phyloP scores from a whole-genome alignment of 2,888 invertebrate genomes.

The Lepeophtheirus nordmannii region DNA sequence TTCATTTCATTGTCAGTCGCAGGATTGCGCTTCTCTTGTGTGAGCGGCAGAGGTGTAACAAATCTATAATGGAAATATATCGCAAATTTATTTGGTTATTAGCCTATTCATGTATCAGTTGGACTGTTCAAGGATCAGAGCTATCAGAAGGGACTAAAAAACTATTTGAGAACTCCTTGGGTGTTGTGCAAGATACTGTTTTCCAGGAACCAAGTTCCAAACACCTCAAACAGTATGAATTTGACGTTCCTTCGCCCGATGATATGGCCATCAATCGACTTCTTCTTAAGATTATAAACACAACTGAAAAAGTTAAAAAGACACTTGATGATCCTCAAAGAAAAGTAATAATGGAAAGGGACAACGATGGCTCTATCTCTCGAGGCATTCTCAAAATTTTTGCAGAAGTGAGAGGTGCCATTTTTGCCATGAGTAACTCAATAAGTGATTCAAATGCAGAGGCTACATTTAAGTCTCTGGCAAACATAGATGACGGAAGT shows the following conservation, averaged over 20 bases:
- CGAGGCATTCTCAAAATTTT: background rate
- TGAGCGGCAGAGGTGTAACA: too few species aligned
- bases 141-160: background rate
- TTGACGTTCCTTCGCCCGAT: background rate
- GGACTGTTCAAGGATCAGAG: background rate
- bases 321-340: background rate
- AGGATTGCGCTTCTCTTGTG: too few species aligned
- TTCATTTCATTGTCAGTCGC: too few species aligned
- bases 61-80: too few species aligned
- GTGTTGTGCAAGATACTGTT: background rate
- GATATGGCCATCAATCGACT: background rate
- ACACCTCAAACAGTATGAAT: background rate
- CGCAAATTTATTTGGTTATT: too few species aligned
- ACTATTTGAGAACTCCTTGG: background rate
- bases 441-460: background rate
- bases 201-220: background rate
- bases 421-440: background rate
- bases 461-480: background rate
- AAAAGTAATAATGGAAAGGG: background rate
- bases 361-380: background rate
- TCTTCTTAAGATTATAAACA: background rate
- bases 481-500: background rate
- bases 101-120: too few species aligned
- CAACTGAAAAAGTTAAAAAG: background rate
- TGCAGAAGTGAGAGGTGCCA: background rate